These are phyloP conservation scores for Drosophila bunnanda DNA, from an alignment of 2,888 invertebrate genomes.

Conservation along the genomic window DNA sequence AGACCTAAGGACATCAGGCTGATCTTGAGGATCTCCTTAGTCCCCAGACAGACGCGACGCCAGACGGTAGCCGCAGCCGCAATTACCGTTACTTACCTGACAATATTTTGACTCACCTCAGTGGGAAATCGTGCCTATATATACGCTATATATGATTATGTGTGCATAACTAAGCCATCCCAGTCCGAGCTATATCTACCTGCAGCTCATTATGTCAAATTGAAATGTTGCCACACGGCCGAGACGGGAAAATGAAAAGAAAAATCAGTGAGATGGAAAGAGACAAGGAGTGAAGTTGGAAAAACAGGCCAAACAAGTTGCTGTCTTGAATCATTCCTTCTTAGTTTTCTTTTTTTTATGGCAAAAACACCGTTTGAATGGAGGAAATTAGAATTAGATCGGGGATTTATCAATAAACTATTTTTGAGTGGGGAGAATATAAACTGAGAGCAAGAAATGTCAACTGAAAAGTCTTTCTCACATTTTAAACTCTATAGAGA, in stretches of 20 bases:
- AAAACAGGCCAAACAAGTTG: constrained; percentile 66
- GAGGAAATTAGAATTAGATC: constrained; percentile 21
- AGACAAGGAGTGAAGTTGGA: not conserved
- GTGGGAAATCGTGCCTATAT: constrained; percentile 35
- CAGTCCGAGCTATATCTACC: not conserved
- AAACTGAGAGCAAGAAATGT: not conserved
- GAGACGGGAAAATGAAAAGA: constrained; percentile 17
- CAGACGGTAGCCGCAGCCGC: constrained; percentile 71
- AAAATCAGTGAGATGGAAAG: not conserved
- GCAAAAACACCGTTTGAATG: constrained; percentile 32
- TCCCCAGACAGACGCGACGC: constrained; percentile 14
- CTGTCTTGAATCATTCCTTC: constrained; percentile 13
- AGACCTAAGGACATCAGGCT: not conserved
- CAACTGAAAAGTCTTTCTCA: not conserved
- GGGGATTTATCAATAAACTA: constrained; percentile 9
- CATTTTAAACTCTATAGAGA: too few species aligned
- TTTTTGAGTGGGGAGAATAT: constrained; percentile 4
- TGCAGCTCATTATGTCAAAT: constrained; percentile 69
- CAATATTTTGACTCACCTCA: constrained; percentile 66
- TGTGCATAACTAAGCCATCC: constrained; percentile 35
- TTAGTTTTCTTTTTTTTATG: constrained; percentile 8
- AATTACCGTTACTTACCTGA: constrained; percentile 74
- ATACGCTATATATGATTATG: constrained; percentile 19
- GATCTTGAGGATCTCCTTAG: constrained; percentile 4
- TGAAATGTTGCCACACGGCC: constrained; percentile 64